These are phyloP conservation scores for Periparus ater DNA, from an alignment of 2,797 vertebrate species.

Conservation along the genomic window DNA sequence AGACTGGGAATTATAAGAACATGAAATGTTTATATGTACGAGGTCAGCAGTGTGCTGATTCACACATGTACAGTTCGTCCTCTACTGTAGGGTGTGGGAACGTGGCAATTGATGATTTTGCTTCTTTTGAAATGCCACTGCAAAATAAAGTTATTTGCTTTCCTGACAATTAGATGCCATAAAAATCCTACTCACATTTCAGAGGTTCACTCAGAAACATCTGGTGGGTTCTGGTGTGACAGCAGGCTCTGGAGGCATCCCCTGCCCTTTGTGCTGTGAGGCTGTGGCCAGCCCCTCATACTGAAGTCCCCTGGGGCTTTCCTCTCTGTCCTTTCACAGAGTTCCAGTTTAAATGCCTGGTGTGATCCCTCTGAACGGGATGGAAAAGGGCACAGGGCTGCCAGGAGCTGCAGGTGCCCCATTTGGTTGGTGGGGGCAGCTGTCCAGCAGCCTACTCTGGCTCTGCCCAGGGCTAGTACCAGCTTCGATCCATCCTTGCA, in stretches of 20 bases:
- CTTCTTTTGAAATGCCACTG: background rate
- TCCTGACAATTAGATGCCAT: background rate
- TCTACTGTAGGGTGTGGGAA: background rate
- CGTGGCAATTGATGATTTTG: background rate
- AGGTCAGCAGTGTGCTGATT: background rate
- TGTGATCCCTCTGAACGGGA: background rate
- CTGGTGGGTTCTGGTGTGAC: background rate
- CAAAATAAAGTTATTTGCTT: background rate
- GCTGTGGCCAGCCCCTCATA: fast-evolving
- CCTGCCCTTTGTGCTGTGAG: background rate
- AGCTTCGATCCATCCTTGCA: background rate
- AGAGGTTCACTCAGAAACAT: background rate
- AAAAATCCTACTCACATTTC: background rate
- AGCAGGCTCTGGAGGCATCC: background rate
- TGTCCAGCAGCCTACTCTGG: background rate
- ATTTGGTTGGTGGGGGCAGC: background rate
- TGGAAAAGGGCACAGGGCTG: fast-evolving
- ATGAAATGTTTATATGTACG: background rate
- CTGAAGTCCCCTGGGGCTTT: background rate
- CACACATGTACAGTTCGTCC: background rate
- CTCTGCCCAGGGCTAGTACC: background rate
- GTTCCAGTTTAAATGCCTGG: background rate
- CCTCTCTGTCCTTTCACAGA: background rate
- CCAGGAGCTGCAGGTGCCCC: background rate
- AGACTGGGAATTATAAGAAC: background rate